phyloP scores from a whole-genome alignment of 2,888 invertebrate genomes.

The Drosophila setosimentum region DNA sequence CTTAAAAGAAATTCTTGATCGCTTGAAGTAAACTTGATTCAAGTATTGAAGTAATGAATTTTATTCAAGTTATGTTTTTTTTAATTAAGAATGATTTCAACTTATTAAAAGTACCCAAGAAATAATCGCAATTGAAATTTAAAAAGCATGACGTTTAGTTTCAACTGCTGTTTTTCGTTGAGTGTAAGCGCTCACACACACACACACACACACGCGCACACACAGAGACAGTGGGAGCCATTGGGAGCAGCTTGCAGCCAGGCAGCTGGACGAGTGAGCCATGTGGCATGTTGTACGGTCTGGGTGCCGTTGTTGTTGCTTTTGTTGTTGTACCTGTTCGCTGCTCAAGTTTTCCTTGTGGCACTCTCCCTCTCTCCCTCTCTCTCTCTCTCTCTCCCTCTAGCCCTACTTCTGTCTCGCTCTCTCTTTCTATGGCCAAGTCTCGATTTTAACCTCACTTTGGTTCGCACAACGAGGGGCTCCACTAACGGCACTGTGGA shows the following conservation, averaged over 20 bases:
- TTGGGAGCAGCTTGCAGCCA: slow-evolving; percentile 51
- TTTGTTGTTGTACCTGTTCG: slow-evolving; percentile 53
- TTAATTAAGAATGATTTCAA: neutral
- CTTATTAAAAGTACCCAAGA: neutral
- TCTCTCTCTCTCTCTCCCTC: neutral
- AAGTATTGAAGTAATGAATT: no score
- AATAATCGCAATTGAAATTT: neutral
- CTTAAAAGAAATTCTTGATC: neutral
- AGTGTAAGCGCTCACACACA: slow-evolving; percentile 5
- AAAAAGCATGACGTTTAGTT: neutral
- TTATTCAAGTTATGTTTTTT: no score
- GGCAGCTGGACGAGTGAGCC: slow-evolving; percentile 57
- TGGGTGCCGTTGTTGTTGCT: slow-evolving; percentile 65
- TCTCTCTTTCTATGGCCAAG: slow-evolving; percentile 45
- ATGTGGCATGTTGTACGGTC: slow-evolving; percentile 56
- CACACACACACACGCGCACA: neutral
- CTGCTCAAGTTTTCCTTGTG: slow-evolving; percentile 59
- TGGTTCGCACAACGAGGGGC: slow-evolving; percentile 55
- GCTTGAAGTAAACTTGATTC: neutral
- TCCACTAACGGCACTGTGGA: slow-evolving; percentile 76
- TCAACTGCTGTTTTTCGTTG: neutral
- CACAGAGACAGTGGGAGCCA: slow-evolving; percentile 1
- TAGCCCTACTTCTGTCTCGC: neutral
- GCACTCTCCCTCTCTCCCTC: neutral
- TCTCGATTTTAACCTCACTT: slow-evolving; percentile 67